These are phyloP conservation scores for Synanthedon myopaeformis DNA, from an alignment of 2,888 invertebrate species.

Conservation along the genomic window DNA sequence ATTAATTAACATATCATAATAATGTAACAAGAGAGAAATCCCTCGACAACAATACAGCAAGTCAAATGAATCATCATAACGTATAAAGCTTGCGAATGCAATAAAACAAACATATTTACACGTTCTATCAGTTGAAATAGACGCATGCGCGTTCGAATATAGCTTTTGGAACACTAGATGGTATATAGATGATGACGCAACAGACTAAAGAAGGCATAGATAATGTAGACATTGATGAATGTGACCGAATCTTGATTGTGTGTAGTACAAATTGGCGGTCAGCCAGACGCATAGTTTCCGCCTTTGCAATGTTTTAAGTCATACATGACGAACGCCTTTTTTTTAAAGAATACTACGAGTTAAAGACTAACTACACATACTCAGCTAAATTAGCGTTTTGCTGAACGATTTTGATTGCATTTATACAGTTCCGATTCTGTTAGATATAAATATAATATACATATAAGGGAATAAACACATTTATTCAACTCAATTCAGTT, in stretches of 20 bases:
- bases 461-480: no score
- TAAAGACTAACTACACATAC: no score
- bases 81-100: slow-evolving; percentile 19
- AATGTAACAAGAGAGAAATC: slow-evolving; percentile 23
- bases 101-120: slow-evolving; percentile 7
- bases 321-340: not conserved
- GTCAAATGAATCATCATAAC: slow-evolving; percentile 65
- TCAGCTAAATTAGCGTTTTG: no score
- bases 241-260: slow-evolving; percentile 19
- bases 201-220: slow-evolving; percentile 11
- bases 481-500: no score
- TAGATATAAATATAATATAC: no score
- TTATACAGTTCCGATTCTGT: no score
- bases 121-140: slow-evolving; percentile 8
- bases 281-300: slow-evolving; percentile 15
- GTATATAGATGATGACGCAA: slow-evolving; percentile 11
- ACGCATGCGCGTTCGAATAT: slow-evolving; percentile 1
- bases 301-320: not conserved
- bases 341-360: no score
- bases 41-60: slow-evolving; percentile 59
- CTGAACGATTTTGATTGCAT: no score
- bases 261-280: slow-evolving; percentile 19
- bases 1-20: slow-evolving; percentile 18
- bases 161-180: slow-evolving; percentile 5
- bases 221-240: slow-evolving; percentile 34